Evolutionary conservation across 2,797 vertebrate genomes (phyloP).

Genomic region (Nyctibius grandis): DNA sequence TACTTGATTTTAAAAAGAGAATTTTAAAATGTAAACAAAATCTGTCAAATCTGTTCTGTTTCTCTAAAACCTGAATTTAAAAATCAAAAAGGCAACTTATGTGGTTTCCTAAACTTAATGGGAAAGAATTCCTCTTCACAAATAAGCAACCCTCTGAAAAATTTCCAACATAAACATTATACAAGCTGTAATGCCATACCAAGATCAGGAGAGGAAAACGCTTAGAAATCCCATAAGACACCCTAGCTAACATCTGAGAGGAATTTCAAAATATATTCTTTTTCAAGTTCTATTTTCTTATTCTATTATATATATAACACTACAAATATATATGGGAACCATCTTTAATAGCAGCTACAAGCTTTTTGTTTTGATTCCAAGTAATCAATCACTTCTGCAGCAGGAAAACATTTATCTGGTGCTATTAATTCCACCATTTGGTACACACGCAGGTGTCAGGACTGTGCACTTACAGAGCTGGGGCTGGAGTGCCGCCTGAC

Average conservation of each 20-base stretch:
- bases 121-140: not conserved
- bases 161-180: not conserved
- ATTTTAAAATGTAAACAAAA: constrained; percentile 2
- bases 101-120: not conserved
- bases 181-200: not conserved
- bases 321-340: not conserved
- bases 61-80: not conserved
- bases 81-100: not conserved
- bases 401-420: not conserved
- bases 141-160: not conserved
- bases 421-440: not conserved
- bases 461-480: constrained; percentile 87
- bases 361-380: not conserved
- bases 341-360: not conserved
- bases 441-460: rapidly evolving
- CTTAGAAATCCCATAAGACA: not conserved
- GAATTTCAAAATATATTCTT: not conserved
- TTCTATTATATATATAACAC: not conserved
- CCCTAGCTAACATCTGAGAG: not conserved
- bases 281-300: not conserved
- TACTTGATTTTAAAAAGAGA: not conserved
- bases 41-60: not conserved
- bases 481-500: constrained; percentile 92
- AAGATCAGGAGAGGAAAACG: not conserved
- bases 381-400: not conserved